Conservation (phyloP, 2,113 vertebrate species). For the Eulemur rufifrons region DNA sequence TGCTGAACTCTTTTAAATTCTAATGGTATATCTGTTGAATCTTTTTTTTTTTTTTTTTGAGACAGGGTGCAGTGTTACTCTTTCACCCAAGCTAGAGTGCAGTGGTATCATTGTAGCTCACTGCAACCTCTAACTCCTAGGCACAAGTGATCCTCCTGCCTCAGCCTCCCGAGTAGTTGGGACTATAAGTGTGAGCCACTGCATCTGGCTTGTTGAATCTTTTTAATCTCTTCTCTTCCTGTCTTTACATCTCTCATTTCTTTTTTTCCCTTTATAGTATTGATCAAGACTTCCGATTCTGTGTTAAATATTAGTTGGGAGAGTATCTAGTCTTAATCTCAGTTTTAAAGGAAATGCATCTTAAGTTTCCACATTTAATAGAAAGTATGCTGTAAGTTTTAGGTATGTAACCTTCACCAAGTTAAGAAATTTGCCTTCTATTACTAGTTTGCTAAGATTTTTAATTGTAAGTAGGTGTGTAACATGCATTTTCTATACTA, state of each 20-base stretch:
- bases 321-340: conserved; percentile 28
- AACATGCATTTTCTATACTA: conserved; percentile 31
- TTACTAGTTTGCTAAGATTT: conserved; percentile 18
- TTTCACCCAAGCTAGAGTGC: background rate
- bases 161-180: background rate
- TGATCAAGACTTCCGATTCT: background rate
- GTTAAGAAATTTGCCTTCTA: conserved; percentile 13
- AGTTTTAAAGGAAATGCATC: conserved; percentile 15
- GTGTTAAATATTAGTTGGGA: conserved; percentile 17
- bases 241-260: background rate
- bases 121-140: background rate
- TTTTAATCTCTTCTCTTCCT: background rate
- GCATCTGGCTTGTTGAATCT: background rate
- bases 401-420: conserved; percentile 14
- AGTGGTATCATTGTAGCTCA: background rate
- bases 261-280: conserved; percentile 5
- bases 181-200: background rate
- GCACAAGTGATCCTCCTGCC: background rate
- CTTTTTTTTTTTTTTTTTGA: background rate
- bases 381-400: conserved; percentile 12
- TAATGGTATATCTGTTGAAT: background rate
- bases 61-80: background rate
- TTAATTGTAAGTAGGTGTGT: conserved; percentile 7
- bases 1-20: background rate
- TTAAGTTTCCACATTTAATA: conserved; percentile 34